Base-by-base conservation (phyloP, 92 coral and sea anemone genomes). In the Paragorgia papillata region DNA sequence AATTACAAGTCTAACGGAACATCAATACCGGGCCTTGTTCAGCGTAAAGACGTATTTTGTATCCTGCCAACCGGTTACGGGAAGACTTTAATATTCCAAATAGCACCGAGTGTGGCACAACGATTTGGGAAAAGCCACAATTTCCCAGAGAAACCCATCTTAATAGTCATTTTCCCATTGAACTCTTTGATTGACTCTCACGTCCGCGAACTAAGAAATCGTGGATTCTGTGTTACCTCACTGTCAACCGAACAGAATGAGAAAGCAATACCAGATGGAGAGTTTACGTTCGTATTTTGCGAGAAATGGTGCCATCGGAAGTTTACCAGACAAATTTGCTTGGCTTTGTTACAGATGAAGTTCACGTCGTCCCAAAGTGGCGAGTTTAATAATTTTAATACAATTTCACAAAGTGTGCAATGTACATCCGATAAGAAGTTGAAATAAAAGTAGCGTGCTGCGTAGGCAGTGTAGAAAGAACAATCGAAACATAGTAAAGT, bases 151-250 rank as follows among this genome's bases (percentile, higher is more conserved):
- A 39, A 61, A 27, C 41, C 73, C 0, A 65, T 65, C 1, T 9
- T 65, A 1, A 14, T 65, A 7, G 55, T 65, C 2, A 22, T 65
- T 2, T 65, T 49, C n/a, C 73, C 73, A 39, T 65, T 65, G 34
- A 65, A 65, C n/a, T 39, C 73, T 7, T n/a, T 65, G 49, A 62
- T 62, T 33, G 73, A 65, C 44, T 65, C 73, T 0, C 73, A 39
- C n/a, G n/a, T n/a, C n/a, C n/a, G n/a, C 54, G 51, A 65, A 0
- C 49, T 65, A 1, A 18, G 0, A 2, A 21, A 41, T 4, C 54
- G 25, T 18, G 54, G 73, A 65, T 8, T 65, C 7, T 1, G 15
- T n/a, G 73, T 27, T 5, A 34, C 28, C 4, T 33, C 20, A 15
- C 34, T 64, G 71, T 39, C 50, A 15, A 10, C 18, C n/a, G 53